Evolutionary conservation across 2,888 invertebrate genomes (phyloP).

Genomic region (Diplolepis rosae): DNA sequence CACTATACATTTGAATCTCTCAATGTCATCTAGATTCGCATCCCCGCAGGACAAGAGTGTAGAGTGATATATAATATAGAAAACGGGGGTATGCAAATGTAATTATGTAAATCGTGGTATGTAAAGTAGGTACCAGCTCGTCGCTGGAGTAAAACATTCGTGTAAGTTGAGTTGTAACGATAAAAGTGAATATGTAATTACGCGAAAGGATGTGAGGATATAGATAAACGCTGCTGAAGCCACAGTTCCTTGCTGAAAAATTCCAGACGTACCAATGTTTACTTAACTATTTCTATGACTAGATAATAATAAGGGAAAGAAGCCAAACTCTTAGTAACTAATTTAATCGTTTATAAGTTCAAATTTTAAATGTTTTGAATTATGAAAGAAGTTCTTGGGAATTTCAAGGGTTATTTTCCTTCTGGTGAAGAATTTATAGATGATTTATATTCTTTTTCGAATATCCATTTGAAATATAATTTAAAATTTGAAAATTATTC

Average conservation of each 20-base stretch:
- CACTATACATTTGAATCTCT: constrained; percentile 35
- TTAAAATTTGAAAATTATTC: too few relatives aligned
- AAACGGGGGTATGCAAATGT: constrained; percentile 57
- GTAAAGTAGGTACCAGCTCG: constrained; percentile 47
- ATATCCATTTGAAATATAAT: too few relatives aligned
- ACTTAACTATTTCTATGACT: neutral
- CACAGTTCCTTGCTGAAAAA: constrained; percentile 58
- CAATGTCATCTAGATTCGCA: constrained; percentile 28
- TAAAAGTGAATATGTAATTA: constrained; percentile 62
- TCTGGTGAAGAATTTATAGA: too few relatives aligned
- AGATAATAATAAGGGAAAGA: neutral
- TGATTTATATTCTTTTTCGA: too few relatives aligned
- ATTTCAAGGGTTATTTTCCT: too few relatives aligned
- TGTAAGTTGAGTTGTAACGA: constrained; percentile 54
- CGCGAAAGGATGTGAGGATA: constrained; percentile 56
- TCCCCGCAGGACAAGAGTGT: constrained; percentile 9
- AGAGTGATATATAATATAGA: constrained; percentile 39
- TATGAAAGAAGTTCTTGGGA: too few relatives aligned
- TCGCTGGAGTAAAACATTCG: constrained; percentile 44
- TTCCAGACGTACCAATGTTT: constrained; percentile 23
- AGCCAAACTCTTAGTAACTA: too few relatives aligned
- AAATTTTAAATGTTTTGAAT: too few relatives aligned
- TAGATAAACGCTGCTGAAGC: constrained; percentile 60
- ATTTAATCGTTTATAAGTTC: too few relatives aligned
- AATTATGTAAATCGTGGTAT: constrained; percentile 58